These are phyloP conservation scores for Bostrychus sinensis DNA, from an alignment of 2,113 vertebrate species.

Conservation along the genomic window DNA sequence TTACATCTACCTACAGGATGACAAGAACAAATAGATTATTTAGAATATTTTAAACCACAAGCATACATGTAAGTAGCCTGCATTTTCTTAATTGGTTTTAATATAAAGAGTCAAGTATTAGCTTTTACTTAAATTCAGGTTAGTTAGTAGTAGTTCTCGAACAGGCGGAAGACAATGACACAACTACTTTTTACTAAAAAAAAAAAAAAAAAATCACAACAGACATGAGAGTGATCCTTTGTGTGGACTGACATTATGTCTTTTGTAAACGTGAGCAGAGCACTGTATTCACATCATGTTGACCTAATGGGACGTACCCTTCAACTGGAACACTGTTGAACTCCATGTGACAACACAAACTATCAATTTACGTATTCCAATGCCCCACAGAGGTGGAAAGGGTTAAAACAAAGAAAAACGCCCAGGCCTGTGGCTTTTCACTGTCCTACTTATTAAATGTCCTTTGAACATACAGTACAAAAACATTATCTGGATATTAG, in stretches of 20 bases:
- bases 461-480: conserved; percentile 6
- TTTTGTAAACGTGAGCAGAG: not conserved
- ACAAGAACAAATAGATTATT: not conserved
- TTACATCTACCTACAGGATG: not conserved
- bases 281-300: conserved; percentile 21
- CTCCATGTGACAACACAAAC: conserved; percentile 13
- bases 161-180: not conserved
- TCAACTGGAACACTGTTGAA: conserved; percentile 13
- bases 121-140: no score
- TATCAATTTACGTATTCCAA: conserved; percentile 23
- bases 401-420: conserved; percentile 21
- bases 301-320: conserved; percentile 16
- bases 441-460: conserved; percentile 15
- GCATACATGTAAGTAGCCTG: no score
- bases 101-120: no score
- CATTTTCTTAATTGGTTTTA: no score
- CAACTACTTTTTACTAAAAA: no score
- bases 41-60: not conserved
- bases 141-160: not conserved
- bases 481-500: conserved; percentile 31
- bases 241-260: conserved; percentile 16
- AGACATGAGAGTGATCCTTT: not conserved
- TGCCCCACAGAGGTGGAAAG: conserved; percentile 10
- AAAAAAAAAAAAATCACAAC: no score
- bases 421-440: conserved; percentile 40